phyloP scores from a whole-genome alignment of 2,797 vertebrate genomes.

The Anabas testudineus region DNA sequence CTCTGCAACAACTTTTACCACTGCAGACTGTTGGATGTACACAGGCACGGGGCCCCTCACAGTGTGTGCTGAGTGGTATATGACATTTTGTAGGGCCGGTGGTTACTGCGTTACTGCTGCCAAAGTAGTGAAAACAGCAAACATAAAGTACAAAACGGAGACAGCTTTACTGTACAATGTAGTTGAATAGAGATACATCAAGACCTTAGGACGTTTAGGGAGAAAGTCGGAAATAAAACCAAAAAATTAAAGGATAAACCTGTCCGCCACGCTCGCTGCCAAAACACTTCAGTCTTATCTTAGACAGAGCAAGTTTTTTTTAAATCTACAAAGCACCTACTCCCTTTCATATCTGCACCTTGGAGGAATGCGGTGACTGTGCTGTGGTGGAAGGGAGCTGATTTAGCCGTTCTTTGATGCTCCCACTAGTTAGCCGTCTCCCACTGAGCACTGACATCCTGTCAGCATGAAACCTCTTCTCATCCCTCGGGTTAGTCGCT shows the following conservation, averaged over 20 bases:
- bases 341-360: slow-evolving; percentile 69
- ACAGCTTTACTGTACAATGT: slow-evolving; percentile 67
- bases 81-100: slow-evolving; percentile 55
- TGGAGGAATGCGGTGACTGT: slow-evolving; percentile 70
- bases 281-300: slow-evolving; percentile 14
- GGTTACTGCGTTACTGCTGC: slow-evolving; percentile 69
- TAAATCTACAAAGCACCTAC: slow-evolving; percentile 42
- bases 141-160: slow-evolving; percentile 74
- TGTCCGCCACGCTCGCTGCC: not conserved
- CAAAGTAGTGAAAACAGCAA: slow-evolving; percentile 69
- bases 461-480: slow-evolving; percentile 80
- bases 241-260: not conserved
- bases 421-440: slow-evolving; percentile 79
- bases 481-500: slow-evolving; percentile 77
- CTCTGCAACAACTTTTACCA: slow-evolving; percentile 49
- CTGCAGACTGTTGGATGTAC: slow-evolving; percentile 35
- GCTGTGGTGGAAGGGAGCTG: slow-evolving; percentile 68
- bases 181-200: slow-evolving; percentile 28
- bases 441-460: slow-evolving; percentile 81
- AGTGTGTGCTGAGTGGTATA: slow-evolving; percentile 69
- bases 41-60: slow-evolving; percentile 41
- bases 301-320: slow-evolving; percentile 2
- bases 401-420: slow-evolving; percentile 81
- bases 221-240: slow-evolving; percentile 5
- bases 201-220: not conserved